Evolutionary conservation across 2,113 vertebrate species (phyloP), one percentile per base, ranked within the genome.

Genomic region (Cheilinus undulatus): DNA sequence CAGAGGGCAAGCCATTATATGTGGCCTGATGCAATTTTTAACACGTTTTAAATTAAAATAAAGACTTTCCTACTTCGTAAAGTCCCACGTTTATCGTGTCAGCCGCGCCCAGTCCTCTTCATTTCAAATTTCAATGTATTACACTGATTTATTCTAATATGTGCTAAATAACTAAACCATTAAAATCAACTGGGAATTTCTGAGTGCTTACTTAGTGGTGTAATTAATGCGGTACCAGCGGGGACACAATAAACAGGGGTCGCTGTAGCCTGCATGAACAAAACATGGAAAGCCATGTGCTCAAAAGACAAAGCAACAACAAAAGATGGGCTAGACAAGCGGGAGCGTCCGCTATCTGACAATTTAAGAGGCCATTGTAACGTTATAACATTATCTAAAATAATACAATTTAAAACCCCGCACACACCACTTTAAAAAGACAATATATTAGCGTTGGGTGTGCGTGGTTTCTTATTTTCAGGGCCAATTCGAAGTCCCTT

Each of bases 291-390:
- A 92, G 93, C 96, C 96, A 96, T 95, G 96, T 96, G 95, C 95
- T 96, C 95, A 78, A 75, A 80, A 95, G 94, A 96, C 96, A 97
- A 95, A 96, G 95, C 95, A 95, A 96, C 93, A 96, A 96, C 96
- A 96, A 96, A 95, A 95, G 90, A 88, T 27, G 20, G 27, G 67
- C 83, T 58, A 62, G 73, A 61, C 52, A 54, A 76, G 70, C 73
- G 61, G 61, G 66, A 70, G 65, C 1, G 17, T 28, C 50, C n/a
- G 68, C 70, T 43, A 30, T 23, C 62, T 8, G 19, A 7, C 28
- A 42, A 3, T 52, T 38, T 3, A 13, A 10, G 5, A 36, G 26
- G 23, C n/a, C 43, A 13, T 4, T 4, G 22, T 0, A 3, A 5
- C 26, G 5, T 15, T 22, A 9, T 15, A 24, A 17, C 0, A n/a